These are phyloP conservation scores for Leptopilina syphax DNA, from an alignment of 2,888 invertebrate genomes.

Conservation along the genomic window DNA sequence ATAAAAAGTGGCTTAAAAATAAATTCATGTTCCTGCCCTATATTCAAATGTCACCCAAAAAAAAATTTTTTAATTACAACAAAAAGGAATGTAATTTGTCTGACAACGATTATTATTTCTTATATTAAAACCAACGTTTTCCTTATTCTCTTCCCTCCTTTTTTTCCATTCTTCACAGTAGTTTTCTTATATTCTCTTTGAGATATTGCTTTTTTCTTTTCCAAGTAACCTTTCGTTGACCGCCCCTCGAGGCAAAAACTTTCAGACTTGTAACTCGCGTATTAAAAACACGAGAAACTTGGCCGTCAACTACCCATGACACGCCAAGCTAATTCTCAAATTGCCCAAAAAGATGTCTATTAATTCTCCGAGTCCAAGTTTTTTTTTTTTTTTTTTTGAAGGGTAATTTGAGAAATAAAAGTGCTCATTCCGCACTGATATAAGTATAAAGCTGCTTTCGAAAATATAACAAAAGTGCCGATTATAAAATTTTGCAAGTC, in stretches of 20 bases:
- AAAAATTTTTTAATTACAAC: too few species aligned
- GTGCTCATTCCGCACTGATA: not conserved
- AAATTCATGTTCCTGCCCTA: too few species aligned
- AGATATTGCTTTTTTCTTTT: slow-evolving; percentile 15
- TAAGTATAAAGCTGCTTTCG: too few species aligned
- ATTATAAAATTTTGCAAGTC: too few species aligned
- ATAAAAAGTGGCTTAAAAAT: too few species aligned
- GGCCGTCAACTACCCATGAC: slow-evolving; percentile 75
- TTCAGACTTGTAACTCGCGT: slow-evolving; percentile 71
- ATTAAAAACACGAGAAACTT: slow-evolving; percentile 64
- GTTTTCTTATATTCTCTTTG: not conserved
- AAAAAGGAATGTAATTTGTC: too few species aligned
- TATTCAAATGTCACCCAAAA: too few species aligned
- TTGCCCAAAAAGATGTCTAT: slow-evolving; percentile 58
- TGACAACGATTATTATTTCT: too few species aligned
- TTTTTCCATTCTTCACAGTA: too few species aligned
- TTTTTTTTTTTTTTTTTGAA: not conserved
- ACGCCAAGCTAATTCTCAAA: slow-evolving; percentile 66
- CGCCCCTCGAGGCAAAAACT: slow-evolving; percentile 38
- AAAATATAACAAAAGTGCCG: too few species aligned
- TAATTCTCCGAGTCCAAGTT: not conserved
- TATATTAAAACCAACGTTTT: too few species aligned
- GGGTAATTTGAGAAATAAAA: not conserved
- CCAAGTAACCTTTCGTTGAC: slow-evolving; percentile 19
- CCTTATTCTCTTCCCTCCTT: too few species aligned